These are phyloP conservation scores for Sycophila texana DNA, from an alignment of 2,888 invertebrate genomes.

Conservation along the genomic window DNA sequence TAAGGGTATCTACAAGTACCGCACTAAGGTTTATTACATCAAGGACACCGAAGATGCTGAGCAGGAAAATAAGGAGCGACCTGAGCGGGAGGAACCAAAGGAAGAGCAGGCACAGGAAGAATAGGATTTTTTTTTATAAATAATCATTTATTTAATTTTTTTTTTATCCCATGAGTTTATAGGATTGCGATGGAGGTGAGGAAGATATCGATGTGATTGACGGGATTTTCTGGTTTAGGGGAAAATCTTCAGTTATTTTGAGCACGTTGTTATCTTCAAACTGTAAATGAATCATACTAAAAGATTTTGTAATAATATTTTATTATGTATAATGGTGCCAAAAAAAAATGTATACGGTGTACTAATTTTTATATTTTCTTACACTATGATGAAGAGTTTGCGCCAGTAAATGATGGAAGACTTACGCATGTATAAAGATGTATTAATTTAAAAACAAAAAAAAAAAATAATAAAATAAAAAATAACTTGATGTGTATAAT, in stretches of 20 bases:
- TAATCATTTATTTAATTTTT: not conserved
- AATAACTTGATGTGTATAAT: no score
- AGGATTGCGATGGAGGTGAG: constrained; percentile 6
- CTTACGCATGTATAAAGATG: no score
- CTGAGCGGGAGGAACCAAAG: constrained; percentile 27
- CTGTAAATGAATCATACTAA: constrained; percentile 30
- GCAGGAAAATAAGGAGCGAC: constrained; percentile 36
- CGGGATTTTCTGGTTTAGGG: constrained; percentile 14
- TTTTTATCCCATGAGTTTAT: constrained; percentile 1
- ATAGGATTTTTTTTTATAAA: not conserved
- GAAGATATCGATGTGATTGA: constrained; percentile 2
- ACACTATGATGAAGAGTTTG: no score
- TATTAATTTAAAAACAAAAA: no score
- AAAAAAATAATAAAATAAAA: not conserved
- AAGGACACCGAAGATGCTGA: constrained; percentile 60
- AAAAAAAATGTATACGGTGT: constrained; percentile 1
- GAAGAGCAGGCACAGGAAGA: constrained; percentile 4
- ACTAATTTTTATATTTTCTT: no score
- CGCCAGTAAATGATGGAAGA: no score
- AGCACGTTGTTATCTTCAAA: constrained; percentile 7
- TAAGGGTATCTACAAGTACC: constrained; percentile 65
- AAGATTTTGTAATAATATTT: constrained; percentile 27
- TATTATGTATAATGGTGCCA: not conserved
- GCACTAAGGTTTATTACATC: constrained; percentile 68
- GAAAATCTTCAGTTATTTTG: constrained; percentile 21